These are phyloP conservation scores for Dexiosoma caninum DNA, from an alignment of 2,888 invertebrate genomes.

Conservation along the genomic window DNA sequence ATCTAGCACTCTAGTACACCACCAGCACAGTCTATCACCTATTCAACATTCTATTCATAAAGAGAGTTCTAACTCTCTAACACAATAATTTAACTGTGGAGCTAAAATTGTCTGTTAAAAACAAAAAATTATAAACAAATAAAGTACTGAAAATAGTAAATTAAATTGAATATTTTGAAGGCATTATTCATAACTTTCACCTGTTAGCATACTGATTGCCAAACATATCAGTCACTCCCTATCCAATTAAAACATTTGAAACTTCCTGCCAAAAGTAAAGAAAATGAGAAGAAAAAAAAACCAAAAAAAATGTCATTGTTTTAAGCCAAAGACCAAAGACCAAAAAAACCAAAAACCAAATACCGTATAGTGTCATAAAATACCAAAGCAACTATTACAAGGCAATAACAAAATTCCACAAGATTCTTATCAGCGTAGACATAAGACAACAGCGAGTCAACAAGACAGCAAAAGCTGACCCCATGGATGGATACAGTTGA, in stretches of 20 bases:
- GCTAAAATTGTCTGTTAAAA: too few species aligned
- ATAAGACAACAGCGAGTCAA: conserved; percentile 1
- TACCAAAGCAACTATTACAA: conserved; percentile 23
- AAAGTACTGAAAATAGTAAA: neutral
- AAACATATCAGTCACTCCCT: neutral
- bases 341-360: too few species aligned
- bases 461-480: conserved; percentile 34
- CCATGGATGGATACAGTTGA: conserved; percentile 52
- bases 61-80: too few species aligned
- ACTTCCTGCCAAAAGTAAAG: conserved; percentile 23
- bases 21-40: too few species aligned
- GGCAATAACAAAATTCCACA: conserved; percentile 9
- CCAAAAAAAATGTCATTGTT: conserved; percentile 25
- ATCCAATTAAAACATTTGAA: conserved; percentile 36
- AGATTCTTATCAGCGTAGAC: conserved; percentile 44
- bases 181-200: conserved; percentile 30
- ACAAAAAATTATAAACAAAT: too few species aligned
- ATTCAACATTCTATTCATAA: too few species aligned
- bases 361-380: conserved; percentile 47
- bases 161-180: neutral
- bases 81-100: too few species aligned
- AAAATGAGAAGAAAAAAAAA: neutral
- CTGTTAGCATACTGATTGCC: neutral
- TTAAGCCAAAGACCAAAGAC: too few species aligned
- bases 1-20: too few species aligned